Evolutionary conservation across 2,888 invertebrate species (phyloP), one percentile per base, ranked within the genome.

Genomic region (Oxycera nigricornis): DNA sequence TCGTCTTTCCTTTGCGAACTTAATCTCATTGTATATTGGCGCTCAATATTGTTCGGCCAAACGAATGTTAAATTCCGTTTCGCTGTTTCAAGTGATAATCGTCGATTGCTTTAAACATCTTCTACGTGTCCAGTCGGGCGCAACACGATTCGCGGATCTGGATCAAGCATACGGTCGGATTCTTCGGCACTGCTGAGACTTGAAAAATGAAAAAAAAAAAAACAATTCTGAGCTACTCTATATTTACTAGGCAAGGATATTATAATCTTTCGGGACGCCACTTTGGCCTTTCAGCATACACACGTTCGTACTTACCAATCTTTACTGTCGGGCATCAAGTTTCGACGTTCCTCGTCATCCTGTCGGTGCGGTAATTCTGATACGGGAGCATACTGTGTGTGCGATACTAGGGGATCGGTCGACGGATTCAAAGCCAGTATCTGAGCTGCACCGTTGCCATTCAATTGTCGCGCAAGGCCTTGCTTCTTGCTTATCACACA

Each of bases 161-260:
- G 89, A 82, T 92, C 92, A 79, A 92, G 86, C 91, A 92, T 92
- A 79, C 91, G 89, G 83, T 92, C 92, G 79, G 91, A 91, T 82
- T 92, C 92, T 83, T 92, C 92, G 72, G 89, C 89, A 81, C 89
- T 89, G 86, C 90, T 90, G 80, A 89, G 83, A 81, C 89, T 89
- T 85, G 73, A 87, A 59, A 11, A 17, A 17, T n/a, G n/a, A n/a
- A n/a, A n/a, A n/a, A n/a, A n/a, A n/a, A n/a, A n/a, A n/a, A n/a
- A n/a, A n/a, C n/a, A n/a, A n/a, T n/a, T n/a, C n/a, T n/a, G n/a
- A n/a, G n/a, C n/a, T n/a, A n/a, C n/a, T n/a, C n/a, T n/a, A n/a
- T n/a, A n/a, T n/a, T n/a, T n/a, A n/a, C n/a, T n/a, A n/a, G n/a
- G n/a, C n/a, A n/a, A n/a, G n/a, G n/a, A n/a, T n/a, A n/a, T n/a